These are phyloP conservation scores for Magallana nippona DNA, from an alignment of 2,888 invertebrate species.

Conservation along the genomic window DNA sequence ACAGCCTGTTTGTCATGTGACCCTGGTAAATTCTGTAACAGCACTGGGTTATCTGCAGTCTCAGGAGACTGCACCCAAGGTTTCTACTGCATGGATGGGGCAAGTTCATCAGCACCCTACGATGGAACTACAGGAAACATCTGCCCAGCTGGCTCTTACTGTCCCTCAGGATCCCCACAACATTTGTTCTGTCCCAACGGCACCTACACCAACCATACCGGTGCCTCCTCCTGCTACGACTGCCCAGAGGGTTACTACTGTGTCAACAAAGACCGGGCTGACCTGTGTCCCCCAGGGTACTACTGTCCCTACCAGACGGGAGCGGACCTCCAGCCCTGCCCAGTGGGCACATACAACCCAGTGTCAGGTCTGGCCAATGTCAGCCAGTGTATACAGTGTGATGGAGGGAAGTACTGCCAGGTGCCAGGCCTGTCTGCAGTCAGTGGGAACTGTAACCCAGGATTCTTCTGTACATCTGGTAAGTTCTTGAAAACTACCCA, in stretches of 20 bases:
- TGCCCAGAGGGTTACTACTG: slow-evolving; percentile 77
- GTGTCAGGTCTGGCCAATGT: slow-evolving; percentile 63
- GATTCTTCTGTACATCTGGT: slow-evolving; percentile 76
- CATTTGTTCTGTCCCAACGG: slow-evolving; percentile 76
- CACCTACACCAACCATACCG: slow-evolving; percentile 77
- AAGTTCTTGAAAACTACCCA: background rate
- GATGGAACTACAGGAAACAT: slow-evolving; percentile 75
- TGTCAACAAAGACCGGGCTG: slow-evolving; percentile 73
- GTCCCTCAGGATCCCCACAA: slow-evolving; percentile 70
- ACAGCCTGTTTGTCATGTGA: slow-evolving; percentile 73
- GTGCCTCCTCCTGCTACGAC: slow-evolving; percentile 72
- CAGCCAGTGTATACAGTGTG: slow-evolving; percentile 76
- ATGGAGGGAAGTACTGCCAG: slow-evolving; percentile 75
- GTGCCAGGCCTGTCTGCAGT: slow-evolving; percentile 64
- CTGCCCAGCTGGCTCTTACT: slow-evolving; percentile 76
- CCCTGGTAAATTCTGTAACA: slow-evolving; percentile 75
- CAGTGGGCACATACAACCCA: slow-evolving; percentile 77
- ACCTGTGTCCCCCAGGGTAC: slow-evolving; percentile 71
- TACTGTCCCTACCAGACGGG: slow-evolving; percentile 77
- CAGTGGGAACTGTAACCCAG: slow-evolving; percentile 71
- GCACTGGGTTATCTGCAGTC: slow-evolving; percentile 67
- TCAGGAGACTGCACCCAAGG: slow-evolving; percentile 74
- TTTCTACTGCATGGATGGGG: slow-evolving; percentile 72
- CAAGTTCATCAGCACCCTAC: slow-evolving; percentile 68
- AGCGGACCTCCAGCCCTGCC: slow-evolving; percentile 75